phyloP scores from a whole-genome alignment of 2,797 vertebrate species.

The Phylloscopus collybita region DNA sequence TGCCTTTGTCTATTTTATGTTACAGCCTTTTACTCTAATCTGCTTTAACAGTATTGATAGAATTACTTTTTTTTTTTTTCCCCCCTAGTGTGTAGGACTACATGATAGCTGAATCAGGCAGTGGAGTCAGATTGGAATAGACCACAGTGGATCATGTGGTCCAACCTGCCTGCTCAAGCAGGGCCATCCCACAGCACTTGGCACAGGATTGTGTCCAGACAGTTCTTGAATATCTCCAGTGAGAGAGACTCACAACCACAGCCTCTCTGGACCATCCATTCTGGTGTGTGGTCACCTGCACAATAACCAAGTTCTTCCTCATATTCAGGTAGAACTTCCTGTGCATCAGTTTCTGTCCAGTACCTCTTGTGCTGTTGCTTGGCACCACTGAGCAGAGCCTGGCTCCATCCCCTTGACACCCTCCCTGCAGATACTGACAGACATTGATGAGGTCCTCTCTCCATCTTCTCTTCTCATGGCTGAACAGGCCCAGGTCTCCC shows the following conservation, averaged over 20 bases:
- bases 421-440: neutral
- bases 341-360: neutral
- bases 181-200: neutral
- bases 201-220: neutral
- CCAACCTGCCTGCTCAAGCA: neutral
- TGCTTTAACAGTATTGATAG: neutral
- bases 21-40: neutral
- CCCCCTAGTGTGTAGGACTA: neutral
- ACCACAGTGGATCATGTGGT: neutral
- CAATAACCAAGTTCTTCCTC: neutral
- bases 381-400: neutral
- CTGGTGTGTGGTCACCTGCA: fast-evolving
- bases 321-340: neutral
- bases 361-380: neutral
- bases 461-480: too few species aligned
- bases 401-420: neutral
- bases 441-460: neutral
- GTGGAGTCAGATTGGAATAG: neutral
- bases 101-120: neutral
- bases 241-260: neutral
- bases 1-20: neutral
- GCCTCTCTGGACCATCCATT: too few species aligned
- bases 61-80: neutral
- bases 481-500: neutral
- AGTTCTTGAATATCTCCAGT: neutral